Base-by-base conservation (phyloP, 2,888 invertebrate genomes). In the Cephus pygmeus region DNA sequence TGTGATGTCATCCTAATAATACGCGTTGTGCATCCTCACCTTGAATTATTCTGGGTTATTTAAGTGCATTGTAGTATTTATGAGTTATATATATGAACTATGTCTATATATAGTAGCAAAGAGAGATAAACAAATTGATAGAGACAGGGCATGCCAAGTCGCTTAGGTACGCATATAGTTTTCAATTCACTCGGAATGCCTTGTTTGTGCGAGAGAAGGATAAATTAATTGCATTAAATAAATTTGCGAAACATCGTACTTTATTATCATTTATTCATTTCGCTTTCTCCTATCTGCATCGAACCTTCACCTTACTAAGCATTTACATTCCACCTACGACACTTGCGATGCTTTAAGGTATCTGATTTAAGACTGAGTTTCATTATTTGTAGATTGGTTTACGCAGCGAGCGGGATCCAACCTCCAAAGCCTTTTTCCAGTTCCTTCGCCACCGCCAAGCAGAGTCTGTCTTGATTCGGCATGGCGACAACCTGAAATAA, bases 401-500 rank as follows among this genome's bases (percentile, higher is more conserved):
- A 56, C 56, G 34, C n/a, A 23, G 15, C 23, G 23, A 95, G 94
- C 12, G 94, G 93, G 68, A 92, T 90, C 98, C 98, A 98, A 0
- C 98, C 98, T 1, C 97, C 97, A 90, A 97, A 97, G 12, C 93
- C 94, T 69, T 92, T 92, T 88, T 97, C 97, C 71, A 98, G 90
- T 86, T 96, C 95, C 81, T 92, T 92, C 1, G 98, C 98, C 6
- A 97, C 95, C 0, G 96, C 95, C 34, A 98, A 90, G 80, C 97
- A 96, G 12, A 97, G 91, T 78, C 95, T 93, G 90, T 98, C 98
- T 88, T 96, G 95, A 89, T 95, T 92, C 34, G 95, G 95, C 0
- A 93, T 95, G 0, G 96, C 96, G 79, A 97, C 93, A 3, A 95
- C 93, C 95, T 95, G 90, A 6, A 91, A 90, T 73, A 77, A 76